Evolutionary conservation across 2,888 invertebrate species (phyloP), one percentile per base, ranked within the genome.

Genomic region (Zaprionus lineosus): DNA sequence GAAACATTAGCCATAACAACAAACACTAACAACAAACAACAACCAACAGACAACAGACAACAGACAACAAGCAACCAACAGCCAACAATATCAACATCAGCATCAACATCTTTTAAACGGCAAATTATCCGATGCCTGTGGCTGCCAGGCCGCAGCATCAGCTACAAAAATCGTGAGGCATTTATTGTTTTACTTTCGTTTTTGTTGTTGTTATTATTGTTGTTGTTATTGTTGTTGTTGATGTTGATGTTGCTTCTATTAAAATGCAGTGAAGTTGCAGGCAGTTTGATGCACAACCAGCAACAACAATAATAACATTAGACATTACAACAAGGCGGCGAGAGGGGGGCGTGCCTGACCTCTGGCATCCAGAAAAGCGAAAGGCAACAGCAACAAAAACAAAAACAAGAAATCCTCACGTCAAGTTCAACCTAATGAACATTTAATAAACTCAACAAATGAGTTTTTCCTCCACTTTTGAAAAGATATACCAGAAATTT

Each of bases 1-100:
- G 78, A 86, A 78, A 78, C 84, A 69, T 62, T 74, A 86, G 84
- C 62, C 74, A 43, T 69, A 37, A 40, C 78, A 60, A 48, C 64
- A 46, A 21, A 11, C 48, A 9, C 6, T 53, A 41, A 19, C 64
- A 26, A 9, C 48, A 18, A 21, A n/a, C n/a, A n/a, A n/a, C n/a
- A n/a, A n/a, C n/a, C n/a, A n/a, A n/a, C n/a, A n/a, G n/a, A n/a
- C n/a, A n/a, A n/a, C n/a, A n/a, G n/a, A n/a, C n/a, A n/a, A n/a
- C n/a, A n/a, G n/a, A n/a, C n/a, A n/a, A n/a, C n/a, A n/a, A n/a
- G n/a, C n/a, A n/a, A n/a, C n/a, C n/a, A n/a, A n/a, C n/a, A n/a
- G n/a, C n/a, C 51, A 44, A 6, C 40, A 40, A 34, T 67, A 43
- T 16, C 34, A 39, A 28, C 63, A 34, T 15, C 68, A 51, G 50